Percentiles rank a stretch among this genome's conserved stretches.
Conservation (phyloP, 2,113 vertebrate species). For the Tympanuchus pallidicinctus region DNA sequence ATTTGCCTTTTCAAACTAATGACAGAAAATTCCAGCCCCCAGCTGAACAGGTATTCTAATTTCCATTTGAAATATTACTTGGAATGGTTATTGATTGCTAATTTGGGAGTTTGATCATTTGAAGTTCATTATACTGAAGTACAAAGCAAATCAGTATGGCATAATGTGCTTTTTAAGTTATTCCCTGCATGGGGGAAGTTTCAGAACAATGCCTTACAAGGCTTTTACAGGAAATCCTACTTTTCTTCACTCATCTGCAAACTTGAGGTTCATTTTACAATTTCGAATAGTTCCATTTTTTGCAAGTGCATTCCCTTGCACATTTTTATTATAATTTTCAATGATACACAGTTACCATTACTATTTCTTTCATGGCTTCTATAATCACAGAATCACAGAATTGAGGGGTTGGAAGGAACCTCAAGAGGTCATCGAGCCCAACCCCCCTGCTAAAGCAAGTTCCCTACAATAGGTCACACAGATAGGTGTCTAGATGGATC, state of each 20-base stretch:
- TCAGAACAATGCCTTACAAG: neutral
- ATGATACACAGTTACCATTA: neutral
- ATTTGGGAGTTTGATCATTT: neutral
- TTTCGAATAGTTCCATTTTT: neutral
- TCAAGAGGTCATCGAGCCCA: too few species aligned
- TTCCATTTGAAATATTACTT: neutral
- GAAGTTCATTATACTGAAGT: neutral
- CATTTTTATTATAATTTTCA: neutral
- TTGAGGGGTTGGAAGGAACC: too few species aligned
- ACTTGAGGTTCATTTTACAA: neutral
- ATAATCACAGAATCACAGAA: neutral
- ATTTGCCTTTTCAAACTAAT: neutral
- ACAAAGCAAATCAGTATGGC: neutral
- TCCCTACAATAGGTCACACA: too few species aligned
- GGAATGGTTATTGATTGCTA: neutral
- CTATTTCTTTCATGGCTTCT: neutral
- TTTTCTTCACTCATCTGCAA: neutral
- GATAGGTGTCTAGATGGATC: too few species aligned
- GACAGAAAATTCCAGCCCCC: neutral
- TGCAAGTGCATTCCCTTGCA: neutral
- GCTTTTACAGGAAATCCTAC: neutral
- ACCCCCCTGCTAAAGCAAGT: too few species aligned
- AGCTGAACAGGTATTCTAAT: neutral
- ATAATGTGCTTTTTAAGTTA: neutral
- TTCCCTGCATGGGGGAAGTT: neutral